Evolutionary conservation across 2,113 vertebrate species (phyloP).

Genomic region (Monarcha castaneiventris): DNA sequence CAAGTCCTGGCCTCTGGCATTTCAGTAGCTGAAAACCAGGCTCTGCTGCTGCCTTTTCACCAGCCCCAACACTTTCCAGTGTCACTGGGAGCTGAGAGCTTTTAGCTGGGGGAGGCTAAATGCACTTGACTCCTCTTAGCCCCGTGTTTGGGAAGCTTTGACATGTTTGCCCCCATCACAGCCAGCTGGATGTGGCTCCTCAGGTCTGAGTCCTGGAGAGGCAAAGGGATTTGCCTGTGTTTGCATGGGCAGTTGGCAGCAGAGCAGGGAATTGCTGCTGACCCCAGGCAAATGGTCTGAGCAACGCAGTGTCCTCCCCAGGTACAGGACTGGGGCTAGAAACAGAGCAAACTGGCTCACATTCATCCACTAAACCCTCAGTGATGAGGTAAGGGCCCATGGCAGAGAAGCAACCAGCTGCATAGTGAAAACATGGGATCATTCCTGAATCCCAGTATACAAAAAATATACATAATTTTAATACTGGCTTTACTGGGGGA

Average conservation of each 20-base stretch:
- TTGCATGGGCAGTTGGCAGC: background rate
- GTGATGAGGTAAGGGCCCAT: background rate
- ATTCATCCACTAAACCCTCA: background rate
- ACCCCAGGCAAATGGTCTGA: rapidly evolving
- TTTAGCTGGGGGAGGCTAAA: background rate
- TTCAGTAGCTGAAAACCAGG: background rate
- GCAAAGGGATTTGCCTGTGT: background rate
- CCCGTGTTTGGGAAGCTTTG: background rate
- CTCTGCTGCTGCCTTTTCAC: background rate
- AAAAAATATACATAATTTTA: background rate
- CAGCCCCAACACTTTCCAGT: background rate
- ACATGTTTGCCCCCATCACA: rapidly evolving
- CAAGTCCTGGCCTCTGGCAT: background rate
- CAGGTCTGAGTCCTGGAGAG: background rate
- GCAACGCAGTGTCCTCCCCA: background rate
- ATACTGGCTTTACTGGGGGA: background rate
- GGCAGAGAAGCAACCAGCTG: background rate
- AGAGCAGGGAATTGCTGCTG: background rate
- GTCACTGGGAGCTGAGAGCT: background rate
- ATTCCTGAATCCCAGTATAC: background rate
- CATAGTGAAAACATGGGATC: background rate
- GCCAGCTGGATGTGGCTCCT: background rate
- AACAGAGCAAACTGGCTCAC: background rate
- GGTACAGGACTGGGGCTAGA: background rate
- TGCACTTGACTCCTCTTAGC: background rate